Conservation (phyloP, 2,888 invertebrate genomes). For the Lucinisca nassula region DNA sequence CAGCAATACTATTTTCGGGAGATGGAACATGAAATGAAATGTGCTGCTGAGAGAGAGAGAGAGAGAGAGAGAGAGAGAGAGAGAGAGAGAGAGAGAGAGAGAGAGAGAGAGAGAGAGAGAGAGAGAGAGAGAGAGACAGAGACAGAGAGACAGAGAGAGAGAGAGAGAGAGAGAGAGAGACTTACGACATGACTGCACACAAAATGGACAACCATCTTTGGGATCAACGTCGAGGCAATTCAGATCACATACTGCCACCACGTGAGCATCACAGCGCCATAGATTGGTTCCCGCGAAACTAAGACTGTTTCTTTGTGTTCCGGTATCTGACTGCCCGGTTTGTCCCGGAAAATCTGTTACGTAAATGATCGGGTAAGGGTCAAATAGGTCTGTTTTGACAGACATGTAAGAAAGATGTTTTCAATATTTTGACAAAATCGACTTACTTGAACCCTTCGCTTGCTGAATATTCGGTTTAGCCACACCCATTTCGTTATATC, state of each 20-base stretch:
- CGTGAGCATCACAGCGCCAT: slow-evolving; percentile 56
- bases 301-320: slow-evolving; percentile 26
- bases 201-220: slow-evolving; percentile 58
- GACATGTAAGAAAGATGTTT: no score
- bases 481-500: no score
- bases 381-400: no score
- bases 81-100: slow-evolving; percentile 48
- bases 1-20: no score
- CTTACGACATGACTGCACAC: slow-evolving; percentile 44
- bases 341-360: background rate
- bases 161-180: background rate
- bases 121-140: slow-evolving; percentile 17
- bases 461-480: no score
- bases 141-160: no score
- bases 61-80: slow-evolving; percentile 47
- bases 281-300: slow-evolving; percentile 54
- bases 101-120: slow-evolving; percentile 36
- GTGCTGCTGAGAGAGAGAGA: slow-evolving; percentile 1
- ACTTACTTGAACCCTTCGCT: background rate
- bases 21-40: no score
- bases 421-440: background rate
- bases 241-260: slow-evolving; percentile 39
- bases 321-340: background rate
- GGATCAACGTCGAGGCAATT: slow-evolving; percentile 57
- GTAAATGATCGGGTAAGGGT: no score